These are phyloP conservation scores for Brachionus koreanus DNA, from an alignment of 1,140 invertebrate genomes.

Conservation along the genomic window DNA sequence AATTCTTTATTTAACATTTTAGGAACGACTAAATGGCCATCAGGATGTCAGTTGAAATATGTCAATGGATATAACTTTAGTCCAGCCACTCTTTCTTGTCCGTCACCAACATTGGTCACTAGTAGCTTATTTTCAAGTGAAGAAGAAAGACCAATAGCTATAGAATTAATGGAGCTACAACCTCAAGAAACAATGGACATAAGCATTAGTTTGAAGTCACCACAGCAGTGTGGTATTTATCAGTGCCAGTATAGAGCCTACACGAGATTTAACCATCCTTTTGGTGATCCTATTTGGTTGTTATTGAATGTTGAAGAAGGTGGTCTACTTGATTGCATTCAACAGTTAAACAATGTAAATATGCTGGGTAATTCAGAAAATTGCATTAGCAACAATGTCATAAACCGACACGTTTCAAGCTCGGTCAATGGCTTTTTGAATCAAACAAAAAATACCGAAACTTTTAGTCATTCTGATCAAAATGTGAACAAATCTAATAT, in stretches of 20 bases:
- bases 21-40: slow-evolving; percentile 14
- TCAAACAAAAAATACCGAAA: not conserved
- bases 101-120: not conserved
- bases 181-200: slow-evolving; percentile 28
- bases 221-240: slow-evolving; percentile 39
- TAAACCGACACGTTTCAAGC: not conserved
- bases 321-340: slow-evolving; percentile 67
- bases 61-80: slow-evolving; percentile 42
- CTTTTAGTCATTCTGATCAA: not conserved
- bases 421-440: not conserved
- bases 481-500: slow-evolving; percentile 16
- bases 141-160: not conserved
- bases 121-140: not conserved
- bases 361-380: slow-evolving; percentile 20
- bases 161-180: not conserved
- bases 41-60: slow-evolving; percentile 7
- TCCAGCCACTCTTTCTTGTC: not conserved
- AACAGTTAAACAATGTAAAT: slow-evolving; percentile 61
- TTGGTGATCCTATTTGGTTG: slow-evolving; percentile 68
- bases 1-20: not conserved
- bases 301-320: slow-evolving; percentile 67
- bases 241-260: slow-evolving; percentile 32
- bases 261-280: slow-evolving; percentile 59
- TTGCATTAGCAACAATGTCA: not conserved
- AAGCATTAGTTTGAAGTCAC: slow-evolving; percentile 34